Conservation (phyloP, 64 coral and sea anemone genomes). For the Orbicella faveolata region DNA sequence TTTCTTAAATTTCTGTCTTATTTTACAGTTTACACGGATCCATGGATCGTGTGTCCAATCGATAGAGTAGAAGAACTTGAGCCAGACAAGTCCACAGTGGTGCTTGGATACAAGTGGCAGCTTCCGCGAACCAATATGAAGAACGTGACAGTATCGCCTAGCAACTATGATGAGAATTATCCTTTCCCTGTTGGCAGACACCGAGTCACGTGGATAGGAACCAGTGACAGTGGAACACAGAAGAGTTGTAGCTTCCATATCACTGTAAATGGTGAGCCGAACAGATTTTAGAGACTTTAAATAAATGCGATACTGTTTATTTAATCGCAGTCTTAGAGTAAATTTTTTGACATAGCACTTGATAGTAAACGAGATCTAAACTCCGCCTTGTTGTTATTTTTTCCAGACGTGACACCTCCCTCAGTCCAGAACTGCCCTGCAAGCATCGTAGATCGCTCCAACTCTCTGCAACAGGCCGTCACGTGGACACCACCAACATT, state of each 20-base stretch:
- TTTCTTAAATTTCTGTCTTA: background rate
- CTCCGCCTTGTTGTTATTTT: background rate
- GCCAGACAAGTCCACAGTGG: slow-evolving; percentile 42
- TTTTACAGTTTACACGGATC: slow-evolving; percentile 71
- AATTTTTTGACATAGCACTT: background rate
- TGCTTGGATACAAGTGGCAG: slow-evolving; percentile 79
- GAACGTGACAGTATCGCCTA: slow-evolving; percentile 61
- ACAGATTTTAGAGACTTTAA: background rate
- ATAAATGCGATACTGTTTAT: background rate
- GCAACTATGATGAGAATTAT: slow-evolving; percentile 70
- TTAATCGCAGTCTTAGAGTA: background rate
- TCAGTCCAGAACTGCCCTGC: slow-evolving; percentile 53
- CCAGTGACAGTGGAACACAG: slow-evolving; percentile 59
- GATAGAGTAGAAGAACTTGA: slow-evolving; percentile 67
- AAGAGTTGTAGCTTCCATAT: slow-evolving; percentile 82
- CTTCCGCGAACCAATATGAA: slow-evolving; percentile 88
- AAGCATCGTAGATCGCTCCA: slow-evolving; percentile 1
- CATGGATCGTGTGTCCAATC: slow-evolving; percentile 89
- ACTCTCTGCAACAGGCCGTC: slow-evolving; percentile 14
- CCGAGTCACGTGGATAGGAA: slow-evolving; percentile 91
- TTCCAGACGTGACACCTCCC: slow-evolving; percentile 82
- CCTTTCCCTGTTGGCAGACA: slow-evolving; percentile 83
- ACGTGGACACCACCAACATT: slow-evolving; percentile 80
- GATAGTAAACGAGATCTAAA: background rate
- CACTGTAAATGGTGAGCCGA: slow-evolving; percentile 64